Conservation (phyloP, 23 tunicate genomes). For the Phallusia fumigata region DNA sequence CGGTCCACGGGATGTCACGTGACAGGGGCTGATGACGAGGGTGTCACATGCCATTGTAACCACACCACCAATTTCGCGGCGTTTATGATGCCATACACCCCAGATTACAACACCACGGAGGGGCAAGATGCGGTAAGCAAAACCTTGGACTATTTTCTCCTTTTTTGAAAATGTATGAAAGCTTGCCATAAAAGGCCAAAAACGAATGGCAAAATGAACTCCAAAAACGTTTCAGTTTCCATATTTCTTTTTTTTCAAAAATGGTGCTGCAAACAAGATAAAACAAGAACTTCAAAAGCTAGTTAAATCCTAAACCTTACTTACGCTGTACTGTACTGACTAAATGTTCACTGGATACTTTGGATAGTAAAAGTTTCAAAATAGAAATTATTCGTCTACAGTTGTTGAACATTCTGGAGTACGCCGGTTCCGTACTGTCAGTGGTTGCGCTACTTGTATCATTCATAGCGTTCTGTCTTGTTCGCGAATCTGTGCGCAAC, state of each 20-base stretch:
- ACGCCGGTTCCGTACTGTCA: conserved; percentile 71
- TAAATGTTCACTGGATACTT: not conserved
- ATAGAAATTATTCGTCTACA: conserved; percentile 20
- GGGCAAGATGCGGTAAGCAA: conserved; percentile 49
- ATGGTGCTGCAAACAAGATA: too few relatives aligned
- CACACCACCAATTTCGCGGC: conserved; percentile 96
- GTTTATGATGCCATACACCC: conserved; percentile 66
- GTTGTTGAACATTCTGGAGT: conserved; percentile 65
- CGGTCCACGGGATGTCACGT: conserved; percentile 47
- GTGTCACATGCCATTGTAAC: conserved; percentile 76
- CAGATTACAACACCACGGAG: conserved; percentile 39
- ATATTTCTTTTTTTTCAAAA: not conserved
- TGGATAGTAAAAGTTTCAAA: not conserved
- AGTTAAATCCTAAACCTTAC: too few relatives aligned
- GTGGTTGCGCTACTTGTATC: conserved; percentile 48
- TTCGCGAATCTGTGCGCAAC: conserved; percentile 63
- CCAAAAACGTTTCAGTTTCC: not conserved
- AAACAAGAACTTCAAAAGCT: too few relatives aligned
- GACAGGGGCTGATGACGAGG: conserved; percentile 38
- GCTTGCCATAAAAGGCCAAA: too few relatives aligned
- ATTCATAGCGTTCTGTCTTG: conserved; percentile 64
- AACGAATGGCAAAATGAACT: not conserved
- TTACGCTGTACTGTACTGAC: too few relatives aligned
- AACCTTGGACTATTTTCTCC: not conserved
- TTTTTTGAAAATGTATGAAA: not conserved